Conservation (phyloP, 2,113 vertebrate genomes). For the Glaucomys volans region DNA sequence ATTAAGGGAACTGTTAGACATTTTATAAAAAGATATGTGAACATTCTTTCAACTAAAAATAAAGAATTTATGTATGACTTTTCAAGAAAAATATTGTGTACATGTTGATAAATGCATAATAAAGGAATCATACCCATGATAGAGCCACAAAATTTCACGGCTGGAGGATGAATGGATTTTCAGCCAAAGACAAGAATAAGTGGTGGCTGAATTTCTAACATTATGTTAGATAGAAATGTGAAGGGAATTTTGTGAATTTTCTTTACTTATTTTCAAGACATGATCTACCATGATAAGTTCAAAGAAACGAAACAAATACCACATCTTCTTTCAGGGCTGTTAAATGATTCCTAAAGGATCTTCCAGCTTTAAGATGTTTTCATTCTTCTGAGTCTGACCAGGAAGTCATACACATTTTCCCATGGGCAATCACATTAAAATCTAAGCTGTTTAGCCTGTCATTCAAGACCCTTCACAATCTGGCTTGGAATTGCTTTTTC, state of each 20-base stretch:
- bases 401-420: not conserved
- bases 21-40: constrained; percentile 11
- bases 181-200: not conserved
- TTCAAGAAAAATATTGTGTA: not conserved
- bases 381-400: constrained; percentile 19
- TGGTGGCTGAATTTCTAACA: constrained; percentile 9
- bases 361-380: constrained; percentile 4
- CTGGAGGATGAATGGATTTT: not conserved
- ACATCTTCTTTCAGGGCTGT: constrained; percentile 35
- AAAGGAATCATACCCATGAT: not conserved
- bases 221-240: not conserved
- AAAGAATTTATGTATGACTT: not conserved
- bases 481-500: not conserved
- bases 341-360: constrained; percentile 39
- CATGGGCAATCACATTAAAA: not conserved
- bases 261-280: constrained; percentile 53
- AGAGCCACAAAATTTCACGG: constrained; percentile 28
- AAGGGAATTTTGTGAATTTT: not conserved
- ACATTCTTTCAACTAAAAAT: constrained; percentile 6
- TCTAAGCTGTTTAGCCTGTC: not conserved
- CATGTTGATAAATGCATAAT: not conserved
- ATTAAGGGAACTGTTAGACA: not conserved
- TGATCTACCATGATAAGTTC: not conserved
- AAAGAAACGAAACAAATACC: constrained; percentile 27
- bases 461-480: not conserved